Evolutionary conservation across 2,113 vertebrate species (phyloP), one percentile per base, ranked within the genome.

Genomic region (Laterallus jamaicensis): DNA sequence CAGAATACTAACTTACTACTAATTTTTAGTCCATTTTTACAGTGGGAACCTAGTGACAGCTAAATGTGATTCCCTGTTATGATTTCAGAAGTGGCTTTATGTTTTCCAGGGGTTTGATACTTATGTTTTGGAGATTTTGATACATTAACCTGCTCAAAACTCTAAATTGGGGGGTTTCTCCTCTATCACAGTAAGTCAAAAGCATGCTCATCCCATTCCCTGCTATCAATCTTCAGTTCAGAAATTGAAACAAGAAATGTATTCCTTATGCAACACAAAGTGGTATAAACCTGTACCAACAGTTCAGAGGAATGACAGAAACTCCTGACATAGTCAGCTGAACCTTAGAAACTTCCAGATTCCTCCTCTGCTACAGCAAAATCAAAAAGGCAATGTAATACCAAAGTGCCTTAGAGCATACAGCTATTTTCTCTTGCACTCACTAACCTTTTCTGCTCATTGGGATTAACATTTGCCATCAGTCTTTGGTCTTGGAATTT

Each of bases 121-220:
- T 25, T 55, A 44, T 29, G 14, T 55, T 86, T 59, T 69, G 21
- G 11, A 42, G 6, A 5, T 1, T 20, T 66, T 78, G n/a, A 24
- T 67, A 39, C 25, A 55, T 70, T 62, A 28, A 50, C 9, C 15
- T 74, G 18, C 37, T 81, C 32, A 70, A 86, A 95, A 70, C 20
- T 28, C 47, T 17, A 22, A 79, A 82, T 0, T 12, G 6, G 3
- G 15, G 1, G 0, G 1, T 18, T 55, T 76, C 35, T 59, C 13
- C 29, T 89, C 37, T 84, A 8, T 75, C 59, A 74, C 12, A 42
- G 29, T 64, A 73, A 56, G 28, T 16, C 24, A 66, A 69, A 88
- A 69, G 15, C 19, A 86, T 56, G 35, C 28, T 55, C 6, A 81
- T 74, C 77, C 24, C 0, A 50, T 70, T 83, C 88, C 40, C 66